Evolutionary conservation across 2,797 vertebrate genomes (phyloP), one percentile per base, ranked within the genome.

Genomic region (Neosalanx taihuensis): DNA sequence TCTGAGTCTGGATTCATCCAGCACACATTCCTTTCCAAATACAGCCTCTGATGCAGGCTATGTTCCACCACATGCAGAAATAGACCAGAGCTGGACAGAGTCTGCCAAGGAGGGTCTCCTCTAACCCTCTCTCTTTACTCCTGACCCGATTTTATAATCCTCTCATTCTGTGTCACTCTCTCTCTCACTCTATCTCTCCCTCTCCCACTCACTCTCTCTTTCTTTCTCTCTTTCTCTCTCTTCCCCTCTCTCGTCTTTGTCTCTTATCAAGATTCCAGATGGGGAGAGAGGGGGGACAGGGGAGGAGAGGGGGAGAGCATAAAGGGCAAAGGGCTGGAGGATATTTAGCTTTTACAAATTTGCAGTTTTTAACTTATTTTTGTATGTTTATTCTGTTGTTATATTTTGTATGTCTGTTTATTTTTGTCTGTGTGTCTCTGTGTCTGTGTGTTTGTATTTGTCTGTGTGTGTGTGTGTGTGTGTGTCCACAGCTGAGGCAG

Each of bases 401-500:
- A 18, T 53, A 10, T 72, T 4, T 62, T 78, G 73, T 64, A 17
- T 62, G 62, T 62, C 59, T 63, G 70, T 69, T 6, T 63, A 51
- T 51, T 1, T 37, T 29, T 41, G 13, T 30, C 74, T 69, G 31
- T 78, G 70, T 64, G 30, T 62, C 57, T 63, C 59, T 64, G 60
- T 69, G 31, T 64, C 51, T 53, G n/a, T 78, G 72, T 75, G 64
- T 70, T 71, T 51, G 60, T 76, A 72, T 65, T 67, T 76, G 66
- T 74, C 67, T 78, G 72, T 67, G 68, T 77, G 69, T 56, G 33
- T 72, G 23, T 58, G 73, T 74, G 10, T 69, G 41, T 67, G 80
- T 84, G 3, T 84, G 68, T 77, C 78, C 81, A 74, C 83, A 99
- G 97, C 89, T 98, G 84, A 92, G 95, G 56, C 97, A 99, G 84